phyloP scores from a whole-genome alignment of 1,140 invertebrate species.

The Panonychus citri region DNA sequence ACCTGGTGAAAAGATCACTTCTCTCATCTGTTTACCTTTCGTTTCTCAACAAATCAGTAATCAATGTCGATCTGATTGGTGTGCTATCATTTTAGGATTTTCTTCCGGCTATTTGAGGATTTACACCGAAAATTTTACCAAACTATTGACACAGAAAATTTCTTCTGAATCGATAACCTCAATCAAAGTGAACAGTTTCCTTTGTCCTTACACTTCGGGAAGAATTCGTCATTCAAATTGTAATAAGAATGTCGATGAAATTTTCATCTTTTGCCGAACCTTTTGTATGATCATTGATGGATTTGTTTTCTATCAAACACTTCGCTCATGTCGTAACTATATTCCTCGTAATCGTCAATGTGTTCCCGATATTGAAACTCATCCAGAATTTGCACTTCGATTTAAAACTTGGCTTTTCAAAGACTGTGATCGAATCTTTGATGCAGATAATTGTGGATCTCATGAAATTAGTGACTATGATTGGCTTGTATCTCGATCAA shows the following conservation, averaged over 20 bases:
- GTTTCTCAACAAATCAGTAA: slow-evolving; percentile 32
- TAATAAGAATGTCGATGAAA: slow-evolving; percentile 37
- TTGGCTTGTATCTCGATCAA: slow-evolving; percentile 53
- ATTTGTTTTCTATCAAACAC: slow-evolving; percentile 50
- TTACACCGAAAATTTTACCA: slow-evolving; percentile 59
- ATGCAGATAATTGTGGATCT: slow-evolving; percentile 42
- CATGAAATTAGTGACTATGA: slow-evolving; percentile 51
- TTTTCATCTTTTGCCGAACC: slow-evolving; percentile 50
- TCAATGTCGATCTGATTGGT: slow-evolving; percentile 57
- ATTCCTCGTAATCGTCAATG: slow-evolving; percentile 28
- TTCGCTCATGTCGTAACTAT: slow-evolving; percentile 52
- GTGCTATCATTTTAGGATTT: slow-evolving; percentile 66
- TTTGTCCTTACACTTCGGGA: slow-evolving; percentile 29
- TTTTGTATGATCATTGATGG: slow-evolving; percentile 59
- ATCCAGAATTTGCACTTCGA: slow-evolving; percentile 22
- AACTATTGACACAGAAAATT: slow-evolving; percentile 57
- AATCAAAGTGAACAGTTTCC: slow-evolving; percentile 57
- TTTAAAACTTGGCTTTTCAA: slow-evolving; percentile 63
- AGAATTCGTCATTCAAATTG: slow-evolving; percentile 26
- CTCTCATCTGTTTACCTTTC: slow-evolving; percentile 33
- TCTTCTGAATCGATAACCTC: slow-evolving; percentile 52
- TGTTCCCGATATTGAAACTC: neutral
- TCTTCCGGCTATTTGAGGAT: slow-evolving; percentile 57
- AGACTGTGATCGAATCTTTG: slow-evolving; percentile 46
- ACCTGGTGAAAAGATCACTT: slow-evolving; percentile 28